Base-by-base conservation (phyloP, 2,888 invertebrate species). In the Cheilosia vernalis region DNA sequence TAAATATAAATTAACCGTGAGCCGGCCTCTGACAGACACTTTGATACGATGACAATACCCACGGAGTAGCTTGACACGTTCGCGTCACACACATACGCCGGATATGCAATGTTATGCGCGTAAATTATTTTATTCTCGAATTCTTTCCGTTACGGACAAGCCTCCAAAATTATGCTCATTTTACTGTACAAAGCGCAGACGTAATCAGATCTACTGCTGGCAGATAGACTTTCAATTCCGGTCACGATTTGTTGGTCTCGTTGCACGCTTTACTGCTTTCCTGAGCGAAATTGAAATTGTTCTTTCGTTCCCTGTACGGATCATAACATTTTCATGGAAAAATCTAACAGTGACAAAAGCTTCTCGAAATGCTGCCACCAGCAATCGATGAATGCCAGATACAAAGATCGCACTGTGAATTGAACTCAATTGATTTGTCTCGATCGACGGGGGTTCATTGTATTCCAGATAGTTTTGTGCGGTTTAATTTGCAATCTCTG, bases 381-480 rank as follows among this genome's bases (percentile, higher is more conserved):
- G 49, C 42, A 51, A 69, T 7, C n/a, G 42, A 67, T 33, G 27
- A 30, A 40, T 66, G 58, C 27, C 27, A 55, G 37, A 24, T 51
- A 40, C 51, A 58, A 42, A 78, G 67, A 78, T 80, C 80, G 58
- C 58, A 30, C 58, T 17, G 58, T 80, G 42, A 84, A 84, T 84
- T 84, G 74, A 80, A 70, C 74, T 84, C 80, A 80, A 84, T 80
- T 80, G 84, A 84, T 84, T 66, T 58, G 84, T 80, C 69, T 33
- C 21, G 42, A 24, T 58, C 49, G 74, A 51, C 58, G 63, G 21
- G 79, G 17, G 79, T 73, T 79, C 79, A 79, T 79, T 79, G 83
- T 79, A 74, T 84, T 55, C 15, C 58, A 74, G 58, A 70, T 66
- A 60, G 19, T 60, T 70, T 51, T 70, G 21, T 66, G 49, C 74